These are phyloP conservation scores for Ophioderma brevispina DNA, from an alignment of 35 echinoderm and acorn worm genomes.

Conservation along the genomic window DNA sequence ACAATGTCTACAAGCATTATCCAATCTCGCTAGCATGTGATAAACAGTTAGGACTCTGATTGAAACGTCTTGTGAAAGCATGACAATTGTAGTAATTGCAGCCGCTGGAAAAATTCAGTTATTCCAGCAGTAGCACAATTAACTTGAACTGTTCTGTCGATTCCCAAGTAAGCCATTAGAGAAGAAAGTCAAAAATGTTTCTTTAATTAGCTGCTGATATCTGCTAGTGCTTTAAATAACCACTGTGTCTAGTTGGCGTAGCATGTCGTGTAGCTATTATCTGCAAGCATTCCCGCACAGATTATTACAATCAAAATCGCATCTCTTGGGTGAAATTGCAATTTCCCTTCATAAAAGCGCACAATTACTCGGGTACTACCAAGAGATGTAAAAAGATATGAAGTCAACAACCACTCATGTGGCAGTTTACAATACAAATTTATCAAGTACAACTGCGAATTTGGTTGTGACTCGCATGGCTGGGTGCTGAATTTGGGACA, in stretches of 20 bases:
- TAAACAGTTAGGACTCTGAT: too few relatives aligned
- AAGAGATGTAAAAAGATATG: background rate
- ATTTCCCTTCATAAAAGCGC: background rate
- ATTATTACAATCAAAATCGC: background rate
- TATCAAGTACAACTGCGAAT: too few relatives aligned
- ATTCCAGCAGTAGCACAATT: too few relatives aligned
- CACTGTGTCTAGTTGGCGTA: background rate
- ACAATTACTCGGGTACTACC: background rate
- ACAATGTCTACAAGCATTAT: background rate
- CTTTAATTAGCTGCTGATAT: background rate
- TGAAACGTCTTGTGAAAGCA: too few relatives aligned
- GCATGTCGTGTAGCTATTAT: background rate
- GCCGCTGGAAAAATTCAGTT: too few relatives aligned
- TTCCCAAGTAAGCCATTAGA: background rate
- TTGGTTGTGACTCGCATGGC: too few relatives aligned
- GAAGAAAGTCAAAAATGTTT: background rate
- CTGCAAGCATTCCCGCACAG: background rate
- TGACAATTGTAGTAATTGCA: too few relatives aligned
- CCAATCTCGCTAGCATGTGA: background rate
- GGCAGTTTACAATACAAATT: too few relatives aligned
- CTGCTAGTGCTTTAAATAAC: background rate
- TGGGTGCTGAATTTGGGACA: too few relatives aligned
- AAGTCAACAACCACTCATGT: too few relatives aligned
- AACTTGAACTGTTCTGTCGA: background rate
- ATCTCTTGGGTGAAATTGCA: constrained; percentile 6